These are phyloP conservation scores for Perodicticus potto DNA, from an alignment of 2,797 vertebrate species.

Conservation along the genomic window DNA sequence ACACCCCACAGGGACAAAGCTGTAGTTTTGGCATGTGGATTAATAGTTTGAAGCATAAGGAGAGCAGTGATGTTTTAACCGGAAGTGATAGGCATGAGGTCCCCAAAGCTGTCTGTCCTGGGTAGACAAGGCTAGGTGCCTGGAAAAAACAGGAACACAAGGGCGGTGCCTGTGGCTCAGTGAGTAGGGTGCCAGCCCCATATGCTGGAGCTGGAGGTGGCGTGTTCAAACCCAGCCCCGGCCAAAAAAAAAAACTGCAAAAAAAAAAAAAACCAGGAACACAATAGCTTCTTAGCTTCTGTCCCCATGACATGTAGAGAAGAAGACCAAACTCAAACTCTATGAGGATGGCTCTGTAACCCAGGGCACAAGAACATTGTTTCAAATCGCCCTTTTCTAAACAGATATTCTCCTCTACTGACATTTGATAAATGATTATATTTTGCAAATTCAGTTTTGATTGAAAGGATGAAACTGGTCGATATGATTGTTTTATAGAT, in stretches of 20 bases:
- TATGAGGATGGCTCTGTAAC: not conserved
- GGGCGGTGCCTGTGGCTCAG: too few species aligned
- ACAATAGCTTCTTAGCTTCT: not conserved
- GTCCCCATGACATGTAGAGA: not conserved
- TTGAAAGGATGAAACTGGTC: not conserved
- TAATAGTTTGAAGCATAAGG: not conserved
- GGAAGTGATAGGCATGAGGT: not conserved
- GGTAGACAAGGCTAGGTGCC: not conserved
- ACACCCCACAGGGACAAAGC: too few species aligned
- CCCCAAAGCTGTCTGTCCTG: not conserved
- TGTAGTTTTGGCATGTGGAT: not conserved
- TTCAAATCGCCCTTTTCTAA: not conserved
- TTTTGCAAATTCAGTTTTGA: conserved; percentile 23
- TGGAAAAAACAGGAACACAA: not conserved
- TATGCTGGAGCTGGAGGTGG: too few species aligned
- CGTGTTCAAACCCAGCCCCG: too few species aligned
- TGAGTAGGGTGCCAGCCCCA: too few species aligned
- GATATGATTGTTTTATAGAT: not conserved
- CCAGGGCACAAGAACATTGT: not conserved
- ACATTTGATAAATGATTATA: conserved; percentile 21
- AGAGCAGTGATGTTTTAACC: not conserved
- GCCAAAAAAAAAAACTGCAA: too few species aligned
- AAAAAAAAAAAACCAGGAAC: not conserved
- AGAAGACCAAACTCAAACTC: not conserved
- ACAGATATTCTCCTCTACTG: not conserved